A percentile compares a stretch with the other conserved stretches of the same genome.
Evolutionary conservation across 2,888 invertebrate species (phyloP).

Genomic region (Microctonus aethiopoides): DNA sequence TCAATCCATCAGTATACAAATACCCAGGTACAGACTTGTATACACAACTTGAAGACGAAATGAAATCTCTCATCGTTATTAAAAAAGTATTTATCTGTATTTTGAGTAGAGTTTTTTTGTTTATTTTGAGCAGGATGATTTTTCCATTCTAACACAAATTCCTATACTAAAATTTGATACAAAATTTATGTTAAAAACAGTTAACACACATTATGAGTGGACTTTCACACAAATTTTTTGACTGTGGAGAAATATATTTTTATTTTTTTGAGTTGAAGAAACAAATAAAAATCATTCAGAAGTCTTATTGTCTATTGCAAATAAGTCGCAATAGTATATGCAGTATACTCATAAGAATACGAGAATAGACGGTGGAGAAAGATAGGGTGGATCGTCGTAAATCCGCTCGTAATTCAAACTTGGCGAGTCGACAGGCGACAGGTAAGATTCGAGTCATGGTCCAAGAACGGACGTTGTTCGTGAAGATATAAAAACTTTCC

Average conservation of each 20-base stretch:
- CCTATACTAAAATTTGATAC: no score
- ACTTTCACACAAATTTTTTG: no score
- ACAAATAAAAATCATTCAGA: not conserved
- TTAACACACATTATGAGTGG: no score
- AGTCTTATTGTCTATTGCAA: slow-evolving; percentile 2
- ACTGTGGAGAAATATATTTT: not conserved
- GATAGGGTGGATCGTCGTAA: slow-evolving; percentile 43
- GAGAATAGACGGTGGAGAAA: not conserved
- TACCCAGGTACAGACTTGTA: not conserved
- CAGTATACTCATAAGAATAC: not conserved
- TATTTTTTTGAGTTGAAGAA: not conserved
- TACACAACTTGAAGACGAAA: not conserved
- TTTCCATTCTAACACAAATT: no score
- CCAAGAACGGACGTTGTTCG: not conserved
- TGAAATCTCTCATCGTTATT: not conserved
- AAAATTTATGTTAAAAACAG: no score
- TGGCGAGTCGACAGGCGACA: slow-evolving; percentile 44
- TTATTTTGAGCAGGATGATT: no score
- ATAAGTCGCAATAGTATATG: not conserved
- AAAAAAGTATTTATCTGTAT: no score
- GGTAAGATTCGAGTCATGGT: slow-evolving; percentile 34
- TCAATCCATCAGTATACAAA: not conserved
- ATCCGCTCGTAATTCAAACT: slow-evolving; percentile 48
- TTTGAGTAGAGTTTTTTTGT: no score
- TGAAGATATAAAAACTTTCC: slow-evolving; percentile 18